Percentiles rank a stretch among this genome's conserved stretches.
These are phyloP conservation scores for Cosmia trapezina DNA, from an alignment of 2,888 invertebrate species.

Conservation along the genomic window DNA sequence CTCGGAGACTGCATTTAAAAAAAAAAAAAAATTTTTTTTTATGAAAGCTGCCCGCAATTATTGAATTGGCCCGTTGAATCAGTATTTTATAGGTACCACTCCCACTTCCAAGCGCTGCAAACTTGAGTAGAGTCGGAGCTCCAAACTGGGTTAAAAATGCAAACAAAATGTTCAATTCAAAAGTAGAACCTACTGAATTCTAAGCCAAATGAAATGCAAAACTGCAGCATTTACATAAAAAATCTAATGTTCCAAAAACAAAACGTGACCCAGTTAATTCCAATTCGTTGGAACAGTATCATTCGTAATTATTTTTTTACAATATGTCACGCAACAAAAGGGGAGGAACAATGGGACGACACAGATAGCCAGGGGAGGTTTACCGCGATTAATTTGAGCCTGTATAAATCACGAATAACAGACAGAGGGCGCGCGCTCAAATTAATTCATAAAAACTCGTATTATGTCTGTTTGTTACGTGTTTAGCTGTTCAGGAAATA, in stretches of 20 bases:
- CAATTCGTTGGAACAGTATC: constrained; percentile 25
- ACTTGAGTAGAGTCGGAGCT: not conserved
- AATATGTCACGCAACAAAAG: constrained; percentile 61
- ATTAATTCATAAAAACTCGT: constrained; percentile 65
- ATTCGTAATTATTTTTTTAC: constrained; percentile 52
- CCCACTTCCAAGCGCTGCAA: not conserved
- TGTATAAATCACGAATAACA: constrained; percentile 69
- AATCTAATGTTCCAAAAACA: not conserved
- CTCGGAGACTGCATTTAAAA: no score
- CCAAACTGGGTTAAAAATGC: not conserved
- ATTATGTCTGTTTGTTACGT: constrained; percentile 24
- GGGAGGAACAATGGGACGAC: constrained; percentile 56
- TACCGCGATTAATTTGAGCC: constrained; percentile 67
- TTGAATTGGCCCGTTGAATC: not conserved
- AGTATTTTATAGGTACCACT: not conserved
- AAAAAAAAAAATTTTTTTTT: not conserved
- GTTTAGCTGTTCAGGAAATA: constrained; percentile 26
- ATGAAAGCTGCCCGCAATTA: not conserved
- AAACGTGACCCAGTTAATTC: constrained; percentile 30
- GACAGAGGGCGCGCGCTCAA: constrained; percentile 37
- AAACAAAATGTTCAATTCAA: not conserved
- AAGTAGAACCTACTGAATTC: not conserved
- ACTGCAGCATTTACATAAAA: not conserved
- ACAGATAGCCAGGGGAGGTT: constrained; percentile 53
- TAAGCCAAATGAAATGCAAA: not conserved